A percentile compares a stretch with the other conserved stretches of the same genome.
Conservation (phyloP, 1,140 invertebrate species). For the Oncopeltus fasciatus region DNA sequence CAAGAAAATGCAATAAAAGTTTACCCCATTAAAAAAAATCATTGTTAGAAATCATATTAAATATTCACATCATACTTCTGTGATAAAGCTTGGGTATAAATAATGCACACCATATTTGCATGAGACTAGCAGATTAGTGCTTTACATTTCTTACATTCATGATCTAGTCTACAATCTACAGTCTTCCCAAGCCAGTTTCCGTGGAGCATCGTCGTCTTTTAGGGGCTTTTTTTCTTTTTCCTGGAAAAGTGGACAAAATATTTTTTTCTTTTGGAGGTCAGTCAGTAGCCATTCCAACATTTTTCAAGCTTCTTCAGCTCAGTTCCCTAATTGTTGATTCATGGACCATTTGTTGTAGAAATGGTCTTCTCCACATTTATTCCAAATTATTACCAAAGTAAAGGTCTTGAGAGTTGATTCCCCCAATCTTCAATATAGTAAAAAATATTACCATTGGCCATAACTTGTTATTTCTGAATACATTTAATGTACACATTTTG, state of each 20-base stretch:
- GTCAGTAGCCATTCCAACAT: neutral
- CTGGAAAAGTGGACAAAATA: neutral
- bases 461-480: neutral
- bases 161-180: neutral
- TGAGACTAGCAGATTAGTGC: neutral
- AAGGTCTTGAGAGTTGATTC: neutral
- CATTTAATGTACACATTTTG: no score
- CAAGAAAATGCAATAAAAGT: neutral
- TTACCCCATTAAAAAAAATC: neutral
- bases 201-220: neutral
- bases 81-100: no score
- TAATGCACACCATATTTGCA: no score
- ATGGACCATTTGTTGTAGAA: neutral
- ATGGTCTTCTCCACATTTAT: neutral
- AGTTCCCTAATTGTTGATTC: neutral
- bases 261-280: neutral
- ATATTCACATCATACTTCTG: no score
- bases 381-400: neutral
- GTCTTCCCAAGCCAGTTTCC: neutral
- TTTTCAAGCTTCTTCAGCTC: neutral
- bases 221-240: neutral
- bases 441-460: neutral
- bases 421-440: neutral
- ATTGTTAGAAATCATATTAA: neutral
- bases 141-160: no score